phyloP scores from a whole-genome alignment of 2,797 vertebrate genomes.

The Chelon auratus region DNA sequence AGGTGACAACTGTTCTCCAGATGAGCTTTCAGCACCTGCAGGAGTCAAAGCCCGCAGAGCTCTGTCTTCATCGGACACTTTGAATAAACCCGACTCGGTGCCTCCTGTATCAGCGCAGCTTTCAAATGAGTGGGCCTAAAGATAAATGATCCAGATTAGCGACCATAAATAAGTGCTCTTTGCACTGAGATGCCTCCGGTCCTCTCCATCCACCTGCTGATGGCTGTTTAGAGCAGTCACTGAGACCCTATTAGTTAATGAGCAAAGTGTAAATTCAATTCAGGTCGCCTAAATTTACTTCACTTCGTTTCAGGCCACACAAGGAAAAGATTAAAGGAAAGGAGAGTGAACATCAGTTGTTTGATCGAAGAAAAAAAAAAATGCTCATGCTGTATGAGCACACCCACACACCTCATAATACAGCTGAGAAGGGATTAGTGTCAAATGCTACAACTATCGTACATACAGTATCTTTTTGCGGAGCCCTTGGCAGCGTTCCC shows the following conservation, averaged over 20 bases:
- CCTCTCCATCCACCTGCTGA: conserved; percentile 30
- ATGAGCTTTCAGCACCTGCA: conserved; percentile 55
- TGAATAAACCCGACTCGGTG: conserved; percentile 37
- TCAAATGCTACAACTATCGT: conserved; percentile 61
- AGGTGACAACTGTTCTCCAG: conserved; percentile 59
- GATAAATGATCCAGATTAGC: conserved; percentile 67
- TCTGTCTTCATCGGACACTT: conserved; percentile 30
- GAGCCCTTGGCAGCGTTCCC: conserved; percentile 62
- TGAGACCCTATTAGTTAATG: conserved; percentile 28
- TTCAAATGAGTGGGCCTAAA: conserved; percentile 45
- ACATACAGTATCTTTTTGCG: conserved; percentile 62
- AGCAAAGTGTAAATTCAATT: conserved; percentile 31
- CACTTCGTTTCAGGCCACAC: conserved; percentile 6
- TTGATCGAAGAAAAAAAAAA: conserved; percentile 8
- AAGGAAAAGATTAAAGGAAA: conserved; percentile 6
- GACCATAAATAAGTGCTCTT: conserved; percentile 67
- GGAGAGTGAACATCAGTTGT: conserved; percentile 4
- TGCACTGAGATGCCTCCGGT: conserved; percentile 60
- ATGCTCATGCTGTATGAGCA: conserved; percentile 2
- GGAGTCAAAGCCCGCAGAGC: conserved; percentile 16
- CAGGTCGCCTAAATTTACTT: background rate
- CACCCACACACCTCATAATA: conserved; percentile 28
- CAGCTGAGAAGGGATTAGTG: conserved; percentile 58
- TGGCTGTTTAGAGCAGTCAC: conserved; percentile 15
- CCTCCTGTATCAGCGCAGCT: conserved; percentile 53